Evolutionary conservation across 1,140 invertebrate species (phyloP).

Genomic region (Alviniconcha marisindica): DNA sequence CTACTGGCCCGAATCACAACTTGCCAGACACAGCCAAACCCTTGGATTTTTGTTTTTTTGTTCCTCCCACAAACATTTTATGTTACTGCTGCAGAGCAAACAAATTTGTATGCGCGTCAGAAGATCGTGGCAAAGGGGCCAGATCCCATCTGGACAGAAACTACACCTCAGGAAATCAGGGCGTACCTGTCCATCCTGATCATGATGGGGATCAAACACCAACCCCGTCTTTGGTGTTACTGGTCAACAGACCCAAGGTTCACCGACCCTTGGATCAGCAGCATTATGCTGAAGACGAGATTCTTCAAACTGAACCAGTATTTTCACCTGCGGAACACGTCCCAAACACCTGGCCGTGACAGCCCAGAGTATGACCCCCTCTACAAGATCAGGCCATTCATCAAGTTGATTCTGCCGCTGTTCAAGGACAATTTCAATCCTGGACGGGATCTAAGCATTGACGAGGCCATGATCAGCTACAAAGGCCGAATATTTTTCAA

Average conservation of each 20-base stretch:
- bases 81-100: not conserved
- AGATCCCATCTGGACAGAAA: not conserved
- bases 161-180: not conserved
- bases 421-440: conserved; percentile 34
- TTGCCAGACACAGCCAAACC: too few relatives aligned
- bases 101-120: not conserved
- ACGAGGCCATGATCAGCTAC: conserved; percentile 35
- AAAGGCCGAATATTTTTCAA: conserved; percentile 41
- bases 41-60: too few relatives aligned
- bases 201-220: not conserved
- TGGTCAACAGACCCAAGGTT: not conserved
- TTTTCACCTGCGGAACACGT: not conserved
- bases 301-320: not conserved
- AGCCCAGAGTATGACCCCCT: not conserved
- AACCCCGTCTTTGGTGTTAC: not conserved
- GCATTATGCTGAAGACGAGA: not conserved
- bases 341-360: too few relatives aligned
- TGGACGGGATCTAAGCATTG: conserved; percentile 35
- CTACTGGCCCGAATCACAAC: too few relatives aligned
- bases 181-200: not conserved
- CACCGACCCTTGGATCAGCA: not conserved
- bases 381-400: conserved; percentile 21
- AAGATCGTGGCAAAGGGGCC: not conserved
- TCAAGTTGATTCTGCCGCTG: not conserved
- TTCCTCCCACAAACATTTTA: too few relatives aligned